These are phyloP conservation scores for Drosophila quinaria DNA, from an alignment of 2,888 invertebrate genomes.

Conservation along the genomic window DNA sequence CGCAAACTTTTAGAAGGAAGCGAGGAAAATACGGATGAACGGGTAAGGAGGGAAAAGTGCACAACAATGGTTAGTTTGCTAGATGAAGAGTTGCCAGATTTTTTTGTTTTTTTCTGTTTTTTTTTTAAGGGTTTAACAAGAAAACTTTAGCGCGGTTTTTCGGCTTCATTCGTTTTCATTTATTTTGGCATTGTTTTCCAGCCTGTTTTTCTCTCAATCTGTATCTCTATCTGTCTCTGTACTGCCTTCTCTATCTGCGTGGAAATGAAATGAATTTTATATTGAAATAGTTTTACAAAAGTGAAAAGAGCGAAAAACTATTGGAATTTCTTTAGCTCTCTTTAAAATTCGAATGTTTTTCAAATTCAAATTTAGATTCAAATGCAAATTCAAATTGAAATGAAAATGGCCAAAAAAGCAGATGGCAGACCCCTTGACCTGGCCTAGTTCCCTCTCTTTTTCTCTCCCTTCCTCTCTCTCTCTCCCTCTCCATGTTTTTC, in stretches of 20 bases:
- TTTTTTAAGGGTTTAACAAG: constrained; percentile 57
- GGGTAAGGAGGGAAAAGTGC: not conserved
- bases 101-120: constrained; percentile 36
- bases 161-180: constrained; percentile 69
- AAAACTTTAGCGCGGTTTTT: constrained; percentile 69
- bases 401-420: constrained; percentile 22
- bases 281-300: constrained; percentile 71
- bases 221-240: not conserved
- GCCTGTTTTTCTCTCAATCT: not conserved
- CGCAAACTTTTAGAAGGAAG: constrained; percentile 26
- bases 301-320: constrained; percentile 25
- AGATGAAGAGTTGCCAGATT: constrained; percentile 41
- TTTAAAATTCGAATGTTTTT: constrained; percentile 43
- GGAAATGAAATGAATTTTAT: constrained; percentile 77
- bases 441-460: not conserved
- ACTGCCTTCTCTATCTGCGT: constrained; percentile 7
- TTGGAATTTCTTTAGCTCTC: constrained; percentile 56
- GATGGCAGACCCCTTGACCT: constrained; percentile 23
- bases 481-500: not conserved
- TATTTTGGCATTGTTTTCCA: constrained; percentile 64
- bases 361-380: constrained; percentile 28
- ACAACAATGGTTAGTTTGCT: constrained; percentile 39
- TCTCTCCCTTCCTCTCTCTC: not conserved
- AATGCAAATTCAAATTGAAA: constrained; percentile 36
- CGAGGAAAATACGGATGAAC: not conserved